phyloP scores from a whole-genome alignment of 2,113 vertebrate species.

The Paradoxurus hermaphroditus region DNA sequence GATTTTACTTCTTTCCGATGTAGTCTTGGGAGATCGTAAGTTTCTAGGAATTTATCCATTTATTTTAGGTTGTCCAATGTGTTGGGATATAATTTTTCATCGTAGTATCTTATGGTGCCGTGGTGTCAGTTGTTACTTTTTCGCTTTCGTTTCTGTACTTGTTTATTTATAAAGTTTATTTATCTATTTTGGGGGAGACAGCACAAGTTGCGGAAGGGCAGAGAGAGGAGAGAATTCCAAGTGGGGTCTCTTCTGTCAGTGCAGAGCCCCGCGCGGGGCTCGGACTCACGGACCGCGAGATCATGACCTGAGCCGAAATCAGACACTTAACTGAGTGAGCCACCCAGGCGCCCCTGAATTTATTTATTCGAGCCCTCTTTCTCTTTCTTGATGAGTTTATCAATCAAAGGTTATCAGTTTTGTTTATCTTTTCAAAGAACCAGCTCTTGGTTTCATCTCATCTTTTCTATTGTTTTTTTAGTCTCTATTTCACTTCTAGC shows the following conservation, averaged over 20 bases:
- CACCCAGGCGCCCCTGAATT: neutral
- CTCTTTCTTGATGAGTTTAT: neutral
- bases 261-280: no score
- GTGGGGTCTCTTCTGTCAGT: no score
- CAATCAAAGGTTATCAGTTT: neutral
- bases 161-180: no score
- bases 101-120: neutral
- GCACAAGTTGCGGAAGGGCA: no score
- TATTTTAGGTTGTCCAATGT: neutral
- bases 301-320: no score
- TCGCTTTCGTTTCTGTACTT: neutral
- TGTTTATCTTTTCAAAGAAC: neutral
- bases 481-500: neutral
- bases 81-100: neutral
- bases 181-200: no score
- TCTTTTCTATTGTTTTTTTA: neutral
- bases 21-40: neutral
- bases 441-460: neutral
- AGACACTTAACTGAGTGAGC: no score
- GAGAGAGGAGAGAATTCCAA: no score
- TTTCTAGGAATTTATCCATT: neutral
- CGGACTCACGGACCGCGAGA: no score
- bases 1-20: neutral
- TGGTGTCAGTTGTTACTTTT: neutral
- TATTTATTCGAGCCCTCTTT: neutral